Evolutionary conservation across 2,888 invertebrate species (phyloP), one percentile per base, ranked within the genome.

Genomic region (Stratiomys singularior): DNA sequence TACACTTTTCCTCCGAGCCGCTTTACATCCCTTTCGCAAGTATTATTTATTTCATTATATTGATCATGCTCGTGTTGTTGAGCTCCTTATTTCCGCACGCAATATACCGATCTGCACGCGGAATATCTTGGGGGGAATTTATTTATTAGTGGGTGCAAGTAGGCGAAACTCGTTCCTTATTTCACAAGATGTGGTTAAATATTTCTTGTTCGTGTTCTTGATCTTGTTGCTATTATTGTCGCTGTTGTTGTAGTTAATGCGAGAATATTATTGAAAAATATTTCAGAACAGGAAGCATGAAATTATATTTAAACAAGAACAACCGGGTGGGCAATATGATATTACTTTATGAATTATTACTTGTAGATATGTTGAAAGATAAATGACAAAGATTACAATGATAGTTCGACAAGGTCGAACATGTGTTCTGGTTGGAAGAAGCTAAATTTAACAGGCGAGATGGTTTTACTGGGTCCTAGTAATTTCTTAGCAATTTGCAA

Each of bases 91-190:
- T 60, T 60, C 58, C 58, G 58, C 58, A 60, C 58, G 58, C 58
- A 60, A 60, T 18, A 21, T 60, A 23, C 37, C 37, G 37, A 4
- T 3, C 23, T 9, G 9, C 37, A 21, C 11, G 28, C 27, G 13
- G 64, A 27, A 37, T 66, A 21, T 66, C 66, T 66, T 66, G 9
- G 9, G 37, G 37, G n/a, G n/a, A n/a, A n/a, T n/a, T n/a, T n/a
- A 37, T 37, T 37, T 37, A 37, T 37, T 63, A 66, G 66, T 66
- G 66, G 66, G 66, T 66, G 66, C 66, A 30, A 37, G 66, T 66
- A 66, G 66, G 66, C 66, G 37, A 64, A 66, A 66, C 66, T 66
- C 37, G 66, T 66, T 66, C 37, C 27, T 52, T 52, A 23, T 23
- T 58, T 58, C 37, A 37, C 37, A 37, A 37, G 37, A 37, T 37